phyloP scores from a whole-genome alignment of 1,140 invertebrate genomes.

The Neodiprion lecontei region DNA sequence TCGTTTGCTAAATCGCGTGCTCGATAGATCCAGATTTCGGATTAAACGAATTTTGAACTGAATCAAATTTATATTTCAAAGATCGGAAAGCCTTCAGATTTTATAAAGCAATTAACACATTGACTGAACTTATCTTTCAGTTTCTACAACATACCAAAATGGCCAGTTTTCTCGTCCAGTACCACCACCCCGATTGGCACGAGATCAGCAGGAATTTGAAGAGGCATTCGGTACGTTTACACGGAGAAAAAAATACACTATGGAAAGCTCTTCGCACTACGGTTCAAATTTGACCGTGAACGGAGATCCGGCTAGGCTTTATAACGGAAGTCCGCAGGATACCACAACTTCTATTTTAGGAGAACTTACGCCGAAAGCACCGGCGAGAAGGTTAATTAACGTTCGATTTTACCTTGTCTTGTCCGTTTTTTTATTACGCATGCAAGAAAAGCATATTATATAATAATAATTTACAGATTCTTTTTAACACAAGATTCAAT shows the following conservation, averaged over 20 bases:
- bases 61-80: no score
- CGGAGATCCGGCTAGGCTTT: conserved; percentile 42
- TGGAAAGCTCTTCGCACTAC: conserved; percentile 46
- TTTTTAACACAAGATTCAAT: no score
- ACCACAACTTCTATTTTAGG: conserved; percentile 45
- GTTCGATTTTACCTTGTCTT: background rate
- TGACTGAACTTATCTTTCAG: conserved; percentile 24
- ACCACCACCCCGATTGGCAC: conserved; percentile 37
- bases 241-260: conserved; percentile 53
- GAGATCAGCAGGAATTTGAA: conserved; percentile 53
- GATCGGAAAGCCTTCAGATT: no score
- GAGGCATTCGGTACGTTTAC: conserved; percentile 52
- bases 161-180: conserved; percentile 41
- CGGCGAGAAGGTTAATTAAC: conserved; percentile 44
- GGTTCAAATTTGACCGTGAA: conserved; percentile 47
- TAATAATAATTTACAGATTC: no score
- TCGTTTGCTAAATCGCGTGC: background rate
- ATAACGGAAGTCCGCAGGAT: conserved; percentile 44
- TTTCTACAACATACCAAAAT: conserved; percentile 49
- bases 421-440: background rate
- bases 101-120: no score
- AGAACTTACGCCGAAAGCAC: conserved; percentile 52
- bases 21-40: background rate
- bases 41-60: background rate
- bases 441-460: background rate